Evolutionary conservation across 2,113 vertebrate genomes (phyloP).

Genomic region (Saccopteryx bilineata): DNA sequence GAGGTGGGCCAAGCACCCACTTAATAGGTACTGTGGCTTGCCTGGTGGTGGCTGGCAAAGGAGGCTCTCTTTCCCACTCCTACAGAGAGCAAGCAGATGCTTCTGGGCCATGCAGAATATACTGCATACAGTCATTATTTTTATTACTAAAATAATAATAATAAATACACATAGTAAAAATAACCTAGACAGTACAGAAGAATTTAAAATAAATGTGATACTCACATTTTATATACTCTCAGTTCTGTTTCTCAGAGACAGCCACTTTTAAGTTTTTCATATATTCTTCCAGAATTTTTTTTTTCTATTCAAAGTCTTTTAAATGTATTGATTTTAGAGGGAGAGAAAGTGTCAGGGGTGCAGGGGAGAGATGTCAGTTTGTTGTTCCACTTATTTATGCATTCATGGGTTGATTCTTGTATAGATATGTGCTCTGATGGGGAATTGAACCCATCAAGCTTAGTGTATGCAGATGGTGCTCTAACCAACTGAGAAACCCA

Average conservation of each 20-base stretch:
- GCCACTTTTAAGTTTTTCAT: not conserved
- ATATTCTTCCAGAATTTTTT: not conserved
- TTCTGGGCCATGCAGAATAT: not conserved
- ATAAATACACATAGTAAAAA: not conserved
- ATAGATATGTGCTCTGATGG: no score
- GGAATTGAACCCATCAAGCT: no score
- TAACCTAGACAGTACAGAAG: not conserved
- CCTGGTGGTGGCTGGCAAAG: not conserved
- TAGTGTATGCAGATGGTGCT: no score
- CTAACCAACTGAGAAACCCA: no score
- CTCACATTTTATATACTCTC: not conserved
- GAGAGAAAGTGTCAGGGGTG: no score
- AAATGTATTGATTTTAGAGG: no score
- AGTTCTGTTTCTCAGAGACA: not conserved
- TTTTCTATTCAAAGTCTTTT: no score
- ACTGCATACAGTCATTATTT: not conserved
- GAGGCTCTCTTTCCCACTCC: not conserved
- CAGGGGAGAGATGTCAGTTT: no score
- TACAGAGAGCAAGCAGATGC: not conserved
- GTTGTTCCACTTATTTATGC: no score
- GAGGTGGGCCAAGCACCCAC: not conserved
- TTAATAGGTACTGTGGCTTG: not conserved
- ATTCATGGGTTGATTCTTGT: no score
- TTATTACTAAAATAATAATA: not conserved
- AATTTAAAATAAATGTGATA: not conserved